Base-by-base conservation (phyloP, 2,888 invertebrate species). In the Netelia fuscicornis region DNA sequence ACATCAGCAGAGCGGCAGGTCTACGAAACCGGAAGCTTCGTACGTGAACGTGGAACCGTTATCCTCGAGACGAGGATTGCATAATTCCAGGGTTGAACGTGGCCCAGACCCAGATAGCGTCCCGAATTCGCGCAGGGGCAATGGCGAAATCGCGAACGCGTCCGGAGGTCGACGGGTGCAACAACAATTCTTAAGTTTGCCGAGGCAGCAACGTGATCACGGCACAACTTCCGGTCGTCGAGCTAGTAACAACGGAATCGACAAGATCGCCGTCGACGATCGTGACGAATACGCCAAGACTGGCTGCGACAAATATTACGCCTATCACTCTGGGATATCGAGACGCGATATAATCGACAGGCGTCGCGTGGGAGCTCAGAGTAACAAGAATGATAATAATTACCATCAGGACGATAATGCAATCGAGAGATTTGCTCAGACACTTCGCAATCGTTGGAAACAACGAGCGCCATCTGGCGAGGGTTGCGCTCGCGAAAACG, bases 51-150 rank as follows among this genome's bases (percentile, higher is more conserved):
- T 76, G 70, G 89, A 91, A 89, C 92, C 91, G 92, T 92, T 92
- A 90, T 87, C 89, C 84, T 83, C 83, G 78, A 89, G 88, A 91
- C 92, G 92, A 87, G 90, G 87, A 82, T 90, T 92, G 92, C 92
- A 92, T 92, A 92, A 92, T 91, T 86, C 89, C 76, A 20, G 52
- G 52, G 64, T 70, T 67, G 72, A 67, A 56, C 23, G 85, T 79
- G 90, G 88, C 91, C 90, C 90, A 90, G 91, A 92, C 90, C 90
- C 91, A 90, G 90, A 91, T 90, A 88, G 88, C 87, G 86, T 85
- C 76, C 86, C 89, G 76, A 89, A 90, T 90, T 90, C 90, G 74
- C 80, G 72, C 9, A 72, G 44, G 13, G 11, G 13, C 42, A 74
- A 74, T 67, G 54, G n/a, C 58, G 81, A 81, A 75, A 64, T 76